Percentiles rank a stretch among this genome's conserved stretches.
Evolutionary conservation across 2,113 vertebrate genomes (phyloP).

Genomic region (Indicator maculatus): DNA sequence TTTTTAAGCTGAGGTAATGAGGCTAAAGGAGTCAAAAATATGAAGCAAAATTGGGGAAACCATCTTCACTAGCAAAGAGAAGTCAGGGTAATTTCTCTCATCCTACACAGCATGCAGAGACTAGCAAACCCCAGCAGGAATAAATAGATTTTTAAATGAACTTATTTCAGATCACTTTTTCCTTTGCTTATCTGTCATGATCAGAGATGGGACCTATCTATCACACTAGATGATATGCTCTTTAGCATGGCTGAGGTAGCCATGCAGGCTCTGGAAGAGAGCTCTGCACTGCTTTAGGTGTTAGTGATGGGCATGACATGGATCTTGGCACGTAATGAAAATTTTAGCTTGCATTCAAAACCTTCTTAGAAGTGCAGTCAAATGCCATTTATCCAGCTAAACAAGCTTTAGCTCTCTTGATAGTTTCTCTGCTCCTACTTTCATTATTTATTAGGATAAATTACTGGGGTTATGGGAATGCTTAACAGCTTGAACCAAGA

Average conservation of each 20-base stretch:
- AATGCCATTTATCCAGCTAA: constrained; percentile 1
- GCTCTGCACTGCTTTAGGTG: neutral
- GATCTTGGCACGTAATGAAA: neutral
- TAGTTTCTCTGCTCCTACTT: neutral
- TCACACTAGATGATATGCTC: neutral
- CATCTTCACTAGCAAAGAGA: neutral
- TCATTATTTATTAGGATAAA: constrained; percentile 29
- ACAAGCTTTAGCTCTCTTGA: neutral
- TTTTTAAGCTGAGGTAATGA: neutral
- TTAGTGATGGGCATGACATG: neutral
- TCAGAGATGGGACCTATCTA: neutral
- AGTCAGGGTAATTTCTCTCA: neutral
- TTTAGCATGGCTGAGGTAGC: neutral
- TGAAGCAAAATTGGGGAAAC: neutral
- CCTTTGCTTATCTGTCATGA: neutral
- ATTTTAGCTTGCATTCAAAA: neutral
- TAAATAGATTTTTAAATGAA: neutral
- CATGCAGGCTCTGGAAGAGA: neutral
- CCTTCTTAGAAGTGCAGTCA: neutral
- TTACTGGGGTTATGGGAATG: constrained; percentile 12
- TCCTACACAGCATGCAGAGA: neutral
- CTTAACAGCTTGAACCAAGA: neutral
- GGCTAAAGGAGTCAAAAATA: neutral
- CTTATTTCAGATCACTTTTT: constrained; percentile 10
- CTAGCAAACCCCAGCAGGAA: neutral